Conservation (phyloP, 2,113 vertebrate species). For the Hypomesus transpacificus region DNA sequence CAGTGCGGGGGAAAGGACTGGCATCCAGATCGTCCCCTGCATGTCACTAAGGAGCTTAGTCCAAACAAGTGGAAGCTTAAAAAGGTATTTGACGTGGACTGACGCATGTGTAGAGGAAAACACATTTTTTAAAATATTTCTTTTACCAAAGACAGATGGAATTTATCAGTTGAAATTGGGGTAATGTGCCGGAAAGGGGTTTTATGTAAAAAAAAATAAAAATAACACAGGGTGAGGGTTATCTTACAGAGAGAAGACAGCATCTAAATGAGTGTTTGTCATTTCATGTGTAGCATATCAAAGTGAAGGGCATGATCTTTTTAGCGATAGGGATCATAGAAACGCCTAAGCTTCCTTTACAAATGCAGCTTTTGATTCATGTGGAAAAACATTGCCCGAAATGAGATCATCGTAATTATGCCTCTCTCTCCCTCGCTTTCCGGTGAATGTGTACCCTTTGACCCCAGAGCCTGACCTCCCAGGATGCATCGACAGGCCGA, state of each 20-base stretch:
- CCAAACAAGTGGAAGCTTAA: conserved; percentile 51
- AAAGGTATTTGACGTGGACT: conserved; percentile 50
- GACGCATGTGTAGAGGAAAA: not conserved
- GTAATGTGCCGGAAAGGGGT: conserved; percentile 4
- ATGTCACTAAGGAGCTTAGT: conserved; percentile 64
- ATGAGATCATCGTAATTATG: not conserved
- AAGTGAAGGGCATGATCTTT: not conserved
- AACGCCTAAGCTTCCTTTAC: not conserved
- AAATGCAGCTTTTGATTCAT: too few species aligned
- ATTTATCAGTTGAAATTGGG: not conserved
- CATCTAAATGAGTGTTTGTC: not conserved
- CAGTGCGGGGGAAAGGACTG: conserved; percentile 66
- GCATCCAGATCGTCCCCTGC: conserved; percentile 38
- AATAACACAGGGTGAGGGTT: not conserved
- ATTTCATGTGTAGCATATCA: not conserved
- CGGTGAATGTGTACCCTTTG: conserved; percentile 35
- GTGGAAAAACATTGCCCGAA: too few species aligned
- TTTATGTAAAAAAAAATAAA: not conserved
- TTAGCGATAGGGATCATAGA: not conserved
- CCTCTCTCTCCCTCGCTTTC: conserved; percentile 11
- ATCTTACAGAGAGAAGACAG: not conserved
- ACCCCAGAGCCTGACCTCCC: conserved; percentile 46
- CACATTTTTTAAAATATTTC: not conserved
- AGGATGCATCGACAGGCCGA: not conserved
- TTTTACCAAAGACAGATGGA: not conserved